Base-by-base conservation (phyloP, 1,140 invertebrate species). In the Drosophila kurseongensis region DNA sequence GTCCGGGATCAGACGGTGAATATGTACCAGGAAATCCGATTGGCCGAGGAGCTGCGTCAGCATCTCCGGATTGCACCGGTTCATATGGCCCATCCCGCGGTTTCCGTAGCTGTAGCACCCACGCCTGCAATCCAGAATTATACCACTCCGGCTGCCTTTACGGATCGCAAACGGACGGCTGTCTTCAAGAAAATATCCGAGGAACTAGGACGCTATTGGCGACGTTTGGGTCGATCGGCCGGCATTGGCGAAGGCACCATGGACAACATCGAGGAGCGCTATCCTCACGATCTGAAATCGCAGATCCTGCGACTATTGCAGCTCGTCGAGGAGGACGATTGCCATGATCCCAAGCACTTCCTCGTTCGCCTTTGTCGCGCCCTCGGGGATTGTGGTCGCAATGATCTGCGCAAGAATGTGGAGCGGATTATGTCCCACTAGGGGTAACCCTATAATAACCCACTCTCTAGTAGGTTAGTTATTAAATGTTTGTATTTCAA, bases 201-300 rank as follows among this genome's bases (percentile, higher is more conserved):
- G 58, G 86, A 92, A 62, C 61, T 94, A 18, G 94, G 94, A 6
- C 91, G 83, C n/a, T 86, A 90, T 47, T 94, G 94, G 94, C 92
- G 92, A 69, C 84, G 92, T n/a, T 80, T 94, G 18, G 93, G 93
- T 0, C 91, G 94, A 60, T 73, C 85, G 60, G 69, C 94, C 16
- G 73, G 80, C 38, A 75, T 94, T 23, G 80, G 75, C 29, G 94
- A 94, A 86, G 90, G 77, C 32, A 60, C 92, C 50, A 93, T 94
- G 68, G 93, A 94, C 63, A 77, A 78, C 6, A 91, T 94, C 3
- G 91, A 93, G 65, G 52, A 41, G 4, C 90, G 92, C n/a, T 84
- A 73, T 62, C 80, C 80, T 1, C 52, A 75, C 4, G 79, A 92
- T 36, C 47, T 86, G 0, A 83, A 75, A 35, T 88, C 80, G 3